Conservation (phyloP, 1,140 invertebrate species). For the Monomorium pharaonis region DNA sequence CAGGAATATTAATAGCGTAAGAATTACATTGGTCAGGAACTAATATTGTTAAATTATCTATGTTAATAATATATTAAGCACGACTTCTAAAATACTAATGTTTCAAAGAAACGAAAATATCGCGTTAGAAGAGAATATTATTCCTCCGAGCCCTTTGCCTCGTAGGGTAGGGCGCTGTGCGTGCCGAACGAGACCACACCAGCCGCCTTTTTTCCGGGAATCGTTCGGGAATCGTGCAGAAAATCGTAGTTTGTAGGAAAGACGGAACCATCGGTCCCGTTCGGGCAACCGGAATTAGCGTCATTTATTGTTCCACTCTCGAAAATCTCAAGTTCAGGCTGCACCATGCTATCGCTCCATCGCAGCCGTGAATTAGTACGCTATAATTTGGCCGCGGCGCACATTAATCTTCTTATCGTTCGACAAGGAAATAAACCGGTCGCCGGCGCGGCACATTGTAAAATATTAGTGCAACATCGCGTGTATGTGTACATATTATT, state of each 20-base stretch:
- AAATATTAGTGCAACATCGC: neutral
- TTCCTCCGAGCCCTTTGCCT: neutral
- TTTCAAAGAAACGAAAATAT: neutral
- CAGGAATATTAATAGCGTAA: neutral
- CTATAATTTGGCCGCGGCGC: constrained; percentile 31
- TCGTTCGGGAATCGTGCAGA: constrained; percentile 60
- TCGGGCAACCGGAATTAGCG: constrained; percentile 5
- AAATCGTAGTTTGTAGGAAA: constrained; percentile 54
- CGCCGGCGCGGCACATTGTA: neutral
- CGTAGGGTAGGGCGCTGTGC: neutral
- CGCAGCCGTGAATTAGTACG: constrained; percentile 26
- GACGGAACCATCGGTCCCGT: neutral
- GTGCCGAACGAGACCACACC: constrained; percentile 33
- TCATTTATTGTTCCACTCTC: constrained; percentile 34
- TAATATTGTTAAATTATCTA: neutral
- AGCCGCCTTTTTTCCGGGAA: constrained; percentile 55
- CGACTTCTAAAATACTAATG: neutral
- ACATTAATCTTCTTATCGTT: constrained; percentile 36
- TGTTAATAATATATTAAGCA: neutral
- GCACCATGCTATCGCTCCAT: constrained; percentile 2
- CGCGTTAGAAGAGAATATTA: neutral
- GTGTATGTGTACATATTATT: constrained; percentile 6
- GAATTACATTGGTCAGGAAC: neutral
- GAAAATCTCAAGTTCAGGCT: constrained; percentile 23
- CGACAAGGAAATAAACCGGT: constrained; percentile 23